phyloP scores from a whole-genome alignment of 2,888 invertebrate genomes.

The Parochlus steinenii region DNA sequence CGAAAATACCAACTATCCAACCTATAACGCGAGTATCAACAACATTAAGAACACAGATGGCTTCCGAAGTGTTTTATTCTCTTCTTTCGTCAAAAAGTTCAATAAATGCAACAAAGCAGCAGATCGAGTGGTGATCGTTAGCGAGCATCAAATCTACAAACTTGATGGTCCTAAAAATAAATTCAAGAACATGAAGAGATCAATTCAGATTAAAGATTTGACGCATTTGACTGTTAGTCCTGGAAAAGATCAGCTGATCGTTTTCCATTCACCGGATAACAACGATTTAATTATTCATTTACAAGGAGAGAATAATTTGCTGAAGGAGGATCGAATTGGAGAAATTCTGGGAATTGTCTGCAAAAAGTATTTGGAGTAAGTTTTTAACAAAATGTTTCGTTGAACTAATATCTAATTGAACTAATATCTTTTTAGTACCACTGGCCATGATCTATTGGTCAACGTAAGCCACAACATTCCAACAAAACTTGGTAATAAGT shows the following conservation, averaged over 20 bases:
- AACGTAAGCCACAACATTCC: conserved; percentile 55
- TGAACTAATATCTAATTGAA: conserved; percentile 1
- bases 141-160: conserved; percentile 73
- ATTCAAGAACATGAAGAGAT: conserved; percentile 75
- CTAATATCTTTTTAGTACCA: conserved; percentile 39
- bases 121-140: conserved; percentile 75
- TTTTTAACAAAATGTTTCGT: conserved; percentile 17
- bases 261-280: conserved; percentile 69
- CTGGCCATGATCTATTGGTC: conserved; percentile 52
- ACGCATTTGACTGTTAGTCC: conserved; percentile 76
- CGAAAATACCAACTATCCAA: conserved; percentile 49
- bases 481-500: conserved; percentile 74
- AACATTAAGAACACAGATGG: conserved; percentile 49
- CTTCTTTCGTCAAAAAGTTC: conserved; percentile 27
- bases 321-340: conserved; percentile 60
- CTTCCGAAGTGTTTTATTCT: conserved; percentile 37
- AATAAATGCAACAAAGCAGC: conserved; percentile 54
- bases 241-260: conserved; percentile 70
- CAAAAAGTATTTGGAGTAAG: conserved; percentile 60
- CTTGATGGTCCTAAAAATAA: conserved; percentile 57
- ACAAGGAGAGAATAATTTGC: conserved; percentile 24
- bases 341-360: conserved; percentile 72
- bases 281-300: conserved; percentile 84
- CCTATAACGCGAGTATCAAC: conserved; percentile 48
- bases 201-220: conserved; percentile 64